Evolutionary conservation across 1,140 invertebrate species (phyloP), one percentile per base, ranked within the genome.

Genomic region (Eriocheir sinensis): DNA sequence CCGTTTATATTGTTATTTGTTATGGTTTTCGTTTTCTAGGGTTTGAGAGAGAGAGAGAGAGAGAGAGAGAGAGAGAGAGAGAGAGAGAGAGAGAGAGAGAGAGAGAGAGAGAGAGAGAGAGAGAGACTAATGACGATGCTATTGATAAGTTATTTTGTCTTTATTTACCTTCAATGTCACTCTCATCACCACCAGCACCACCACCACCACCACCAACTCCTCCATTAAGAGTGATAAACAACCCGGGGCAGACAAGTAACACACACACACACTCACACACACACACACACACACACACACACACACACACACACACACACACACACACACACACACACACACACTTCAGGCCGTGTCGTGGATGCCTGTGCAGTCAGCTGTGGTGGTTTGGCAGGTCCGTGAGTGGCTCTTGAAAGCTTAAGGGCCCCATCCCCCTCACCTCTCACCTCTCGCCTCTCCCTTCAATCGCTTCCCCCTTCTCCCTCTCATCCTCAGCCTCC

Each of bases 221-320:
- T 81, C 80, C 80, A 30, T 81, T 30, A 81, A 9, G 8, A n/a
- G 30, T 81, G 34, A 81, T 32, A 30, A 81, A 81, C 12, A 81
- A 81, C 80, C 83, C 34, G 9, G 32, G 21, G 30, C 83, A 34
- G 8, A 36, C 83, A 36, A 9, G 21, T 34, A 36, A 32, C 81
- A 83, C 9, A 83, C 81, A 21, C 9, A 83, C 81, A 83, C 9
- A 83, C 81, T 34, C 9, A 83, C 81, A 83, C 9, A 83, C 81
- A 83, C 85, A 88, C 6, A 88, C 1, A 88, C 3, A 88, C 85
- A 88, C 38, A 88, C 85, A 88, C 38, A 88, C 85, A 88, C 38
- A 88, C 85, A 88, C 38, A 88, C 85, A 88, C 38, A 88, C 30
- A 38, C 36, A 38, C 83, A 34, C 83, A 36, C 83, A 36, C 83